Percentiles rank a stretch among this genome's conserved stretches.
phyloP scores from a whole-genome alignment of 1,140 invertebrate species.

The Euura lappo region DNA sequence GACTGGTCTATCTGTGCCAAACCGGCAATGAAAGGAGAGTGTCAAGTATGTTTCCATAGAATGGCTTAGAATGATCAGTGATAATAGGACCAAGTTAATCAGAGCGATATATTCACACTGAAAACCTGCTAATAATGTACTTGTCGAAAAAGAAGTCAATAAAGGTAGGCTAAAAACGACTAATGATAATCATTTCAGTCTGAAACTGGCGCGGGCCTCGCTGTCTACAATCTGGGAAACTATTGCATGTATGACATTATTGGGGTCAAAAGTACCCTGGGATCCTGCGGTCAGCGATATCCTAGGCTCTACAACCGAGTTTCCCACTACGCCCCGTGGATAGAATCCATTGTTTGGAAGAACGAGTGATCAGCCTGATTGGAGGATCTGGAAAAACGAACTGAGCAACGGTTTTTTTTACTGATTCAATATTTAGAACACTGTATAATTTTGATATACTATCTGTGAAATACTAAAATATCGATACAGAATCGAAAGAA shows the following conservation, averaged over 20 bases:
- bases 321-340: slow-evolving; percentile 64
- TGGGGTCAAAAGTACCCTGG: slow-evolving; percentile 62
- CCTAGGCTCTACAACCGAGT: slow-evolving; percentile 67
- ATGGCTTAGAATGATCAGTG: too few relatives aligned
- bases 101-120: too few relatives aligned
- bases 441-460: too few relatives aligned
- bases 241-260: slow-evolving; percentile 61
- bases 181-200: slow-evolving; percentile 44
- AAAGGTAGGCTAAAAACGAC: too few relatives aligned
- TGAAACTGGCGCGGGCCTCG: slow-evolving; percentile 62
- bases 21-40: slow-evolving; percentile 72
- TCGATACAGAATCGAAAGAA: too few relatives aligned
- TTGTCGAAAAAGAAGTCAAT: too few relatives aligned
- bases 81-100: too few relatives aligned
- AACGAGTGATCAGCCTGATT: slow-evolving; percentile 9
- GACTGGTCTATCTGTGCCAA: slow-evolving; percentile 73
- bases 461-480: too few relatives aligned
- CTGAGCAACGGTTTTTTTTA: too few relatives aligned
- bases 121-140: too few relatives aligned
- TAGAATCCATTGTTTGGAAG: slow-evolving; percentile 54
- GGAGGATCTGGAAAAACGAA: too few relatives aligned
- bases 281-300: slow-evolving; percentile 48
- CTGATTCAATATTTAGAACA: too few relatives aligned
- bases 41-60: slow-evolving; percentile 63
- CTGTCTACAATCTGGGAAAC: slow-evolving; percentile 31